Conservation (phyloP, 1,140 invertebrate species). For the Lepeophtheirus salmonis region DNA sequence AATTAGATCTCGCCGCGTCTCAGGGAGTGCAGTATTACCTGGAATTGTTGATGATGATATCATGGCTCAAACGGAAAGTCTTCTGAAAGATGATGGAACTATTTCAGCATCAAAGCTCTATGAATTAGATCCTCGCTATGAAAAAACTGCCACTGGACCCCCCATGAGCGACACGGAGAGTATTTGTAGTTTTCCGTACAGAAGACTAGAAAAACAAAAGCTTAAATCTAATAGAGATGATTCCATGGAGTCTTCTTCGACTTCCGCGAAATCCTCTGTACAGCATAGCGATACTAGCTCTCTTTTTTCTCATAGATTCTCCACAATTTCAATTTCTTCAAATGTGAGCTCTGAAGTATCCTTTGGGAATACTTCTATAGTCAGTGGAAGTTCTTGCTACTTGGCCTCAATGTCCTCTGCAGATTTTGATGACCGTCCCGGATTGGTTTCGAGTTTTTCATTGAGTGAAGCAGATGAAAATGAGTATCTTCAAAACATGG, state of each 20-base stretch:
- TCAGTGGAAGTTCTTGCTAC: constrained; percentile 17
- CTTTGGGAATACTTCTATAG: constrained; percentile 1
- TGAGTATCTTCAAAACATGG: constrained; percentile 11
- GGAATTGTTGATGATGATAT: neutral
- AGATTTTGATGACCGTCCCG: constrained; percentile 16
- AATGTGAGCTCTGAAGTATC: constrained; percentile 17
- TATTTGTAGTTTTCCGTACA: neutral
- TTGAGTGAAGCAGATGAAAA: constrained; percentile 16
- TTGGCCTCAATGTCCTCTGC: constrained; percentile 19
- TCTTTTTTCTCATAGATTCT: constrained; percentile 14
- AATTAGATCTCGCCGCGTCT: neutral
- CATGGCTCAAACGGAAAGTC: neutral
- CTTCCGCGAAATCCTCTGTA: constrained; percentile 17
- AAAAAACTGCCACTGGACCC: neutral
- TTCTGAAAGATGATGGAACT: neutral
- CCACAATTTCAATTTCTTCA: constrained; percentile 16
- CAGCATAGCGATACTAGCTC: constrained; percentile 13
- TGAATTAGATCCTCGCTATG: constrained; percentile 3
- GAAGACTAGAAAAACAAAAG: neutral
- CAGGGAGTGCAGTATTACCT: neutral
- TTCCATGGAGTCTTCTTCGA: constrained; percentile 14
- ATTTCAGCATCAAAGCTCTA: neutral
- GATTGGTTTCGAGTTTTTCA: constrained; percentile 10
- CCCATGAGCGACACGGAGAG: neutral
- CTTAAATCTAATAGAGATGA: constrained; percentile 10